phyloP scores from a whole-genome alignment of 2,797 vertebrate genomes.

The Arctocebus calabarensis region DNA sequence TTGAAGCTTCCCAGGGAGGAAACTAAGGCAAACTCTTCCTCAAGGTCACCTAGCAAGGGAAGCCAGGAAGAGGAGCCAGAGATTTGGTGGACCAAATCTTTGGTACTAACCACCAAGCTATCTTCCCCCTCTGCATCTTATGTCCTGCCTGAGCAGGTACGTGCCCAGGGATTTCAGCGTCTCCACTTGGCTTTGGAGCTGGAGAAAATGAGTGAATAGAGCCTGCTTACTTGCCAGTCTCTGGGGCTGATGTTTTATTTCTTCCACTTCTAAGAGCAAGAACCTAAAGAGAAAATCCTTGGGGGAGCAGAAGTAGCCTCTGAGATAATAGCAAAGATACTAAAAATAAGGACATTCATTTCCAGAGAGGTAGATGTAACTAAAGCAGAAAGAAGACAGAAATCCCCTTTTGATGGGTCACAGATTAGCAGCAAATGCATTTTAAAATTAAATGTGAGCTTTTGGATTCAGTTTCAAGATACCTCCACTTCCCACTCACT shows the following conservation, averaged over 20 bases:
- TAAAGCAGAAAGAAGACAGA: slow-evolving; percentile 17
- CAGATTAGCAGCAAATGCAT: slow-evolving; percentile 52
- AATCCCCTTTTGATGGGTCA: slow-evolving; percentile 55
- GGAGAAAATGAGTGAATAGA: slow-evolving; percentile 6
- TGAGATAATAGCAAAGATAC: slow-evolving; percentile 2
- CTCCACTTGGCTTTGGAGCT: background rate
- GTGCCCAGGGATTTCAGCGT: background rate
- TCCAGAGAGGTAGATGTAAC: slow-evolving; percentile 61
- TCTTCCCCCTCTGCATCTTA: background rate
- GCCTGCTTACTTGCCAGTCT: background rate
- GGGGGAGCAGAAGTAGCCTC: background rate
- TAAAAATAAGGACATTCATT: slow-evolving; percentile 68
- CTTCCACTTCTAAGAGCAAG: slow-evolving; percentile 50
- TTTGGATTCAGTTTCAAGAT: slow-evolving; percentile 17
- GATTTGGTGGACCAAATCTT: background rate
- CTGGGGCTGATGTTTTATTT: slow-evolving; percentile 20
- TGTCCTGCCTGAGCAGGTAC: background rate
- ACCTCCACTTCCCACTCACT: slow-evolving; percentile 41
- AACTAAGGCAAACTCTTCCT: slow-evolving; percentile 28
- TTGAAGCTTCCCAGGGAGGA: background rate
- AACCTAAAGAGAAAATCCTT: slow-evolving; percentile 44
- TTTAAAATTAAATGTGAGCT: slow-evolving; percentile 74
- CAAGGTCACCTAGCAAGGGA: slow-evolving; percentile 67
- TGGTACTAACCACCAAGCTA: background rate
- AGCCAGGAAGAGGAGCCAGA: background rate